Percentiles rank a stretch among this genome's conserved stretches.
Conservation (phyloP, 2,797 vertebrate genomes). For the Cyprinodon diabolis region DNA sequence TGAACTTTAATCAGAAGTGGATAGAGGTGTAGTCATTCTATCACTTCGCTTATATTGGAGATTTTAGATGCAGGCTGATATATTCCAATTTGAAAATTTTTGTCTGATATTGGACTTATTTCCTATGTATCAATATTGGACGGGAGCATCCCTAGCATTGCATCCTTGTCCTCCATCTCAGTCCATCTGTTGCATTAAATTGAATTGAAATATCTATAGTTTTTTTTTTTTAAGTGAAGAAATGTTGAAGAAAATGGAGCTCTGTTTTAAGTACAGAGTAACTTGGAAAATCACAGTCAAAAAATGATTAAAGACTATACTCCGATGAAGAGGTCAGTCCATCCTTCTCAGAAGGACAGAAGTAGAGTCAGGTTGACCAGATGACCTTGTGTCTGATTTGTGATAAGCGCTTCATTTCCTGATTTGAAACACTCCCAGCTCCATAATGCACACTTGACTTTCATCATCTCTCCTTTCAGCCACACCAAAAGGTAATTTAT, state of each 20-base stretch:
- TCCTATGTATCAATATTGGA: too few species aligned
- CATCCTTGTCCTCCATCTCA: neutral
- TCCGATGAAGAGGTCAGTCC: slow-evolving; percentile 11
- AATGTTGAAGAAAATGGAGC: neutral
- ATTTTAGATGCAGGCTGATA: too few species aligned
- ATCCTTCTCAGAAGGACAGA: neutral
- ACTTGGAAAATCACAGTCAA: neutral
- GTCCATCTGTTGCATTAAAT: neutral
- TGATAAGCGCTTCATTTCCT: slow-evolving; percentile 16
- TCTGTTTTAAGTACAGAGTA: neutral
- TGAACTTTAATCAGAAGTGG: too few species aligned
- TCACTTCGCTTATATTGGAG: too few species aligned
- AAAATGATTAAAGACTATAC: neutral
- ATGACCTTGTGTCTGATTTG: slow-evolving; percentile 3
- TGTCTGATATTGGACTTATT: too few species aligned
- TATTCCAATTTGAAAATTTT: too few species aligned
- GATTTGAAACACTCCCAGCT: slow-evolving; percentile 15
- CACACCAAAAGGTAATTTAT: slow-evolving; percentile 32
- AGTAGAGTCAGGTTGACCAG: neutral
- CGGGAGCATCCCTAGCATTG: neutral
- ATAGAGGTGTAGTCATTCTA: too few species aligned
- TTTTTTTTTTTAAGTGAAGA: neutral
- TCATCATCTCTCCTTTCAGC: slow-evolving; percentile 38
- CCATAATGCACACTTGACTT: slow-evolving; percentile 15
- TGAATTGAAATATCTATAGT: neutral